A percentile compares a stretch with the other conserved stretches of the same genome.
Conservation (phyloP, 2,113 vertebrate genomes). For the Oreochromis niloticus region DNA sequence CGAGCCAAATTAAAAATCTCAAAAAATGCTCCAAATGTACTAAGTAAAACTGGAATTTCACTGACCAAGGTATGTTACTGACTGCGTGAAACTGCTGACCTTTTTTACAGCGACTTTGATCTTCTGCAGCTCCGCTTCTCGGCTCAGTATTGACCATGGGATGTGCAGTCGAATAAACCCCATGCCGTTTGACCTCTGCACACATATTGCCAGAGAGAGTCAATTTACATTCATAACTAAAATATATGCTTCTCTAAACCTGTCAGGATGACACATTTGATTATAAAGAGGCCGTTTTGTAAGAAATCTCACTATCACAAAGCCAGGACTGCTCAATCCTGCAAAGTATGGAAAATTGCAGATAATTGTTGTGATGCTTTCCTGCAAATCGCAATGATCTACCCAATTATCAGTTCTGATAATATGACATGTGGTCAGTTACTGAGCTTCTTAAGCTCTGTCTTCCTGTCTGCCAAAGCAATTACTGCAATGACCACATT, state of each 20-base stretch:
- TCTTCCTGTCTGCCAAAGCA: neutral
- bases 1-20: neutral
- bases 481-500: neutral
- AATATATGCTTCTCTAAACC: neutral
- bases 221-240: neutral
- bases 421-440: neutral
- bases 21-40: neutral
- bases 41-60: neutral
- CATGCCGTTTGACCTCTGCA: constrained; percentile 75
- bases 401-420: neutral
- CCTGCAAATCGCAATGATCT: neutral
- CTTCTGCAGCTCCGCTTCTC: constrained; percentile 95
- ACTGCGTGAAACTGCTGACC: constrained; percentile 64
- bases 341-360: neutral
- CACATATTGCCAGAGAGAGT: neutral
- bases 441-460: neutral
- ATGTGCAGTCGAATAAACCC: constrained; percentile 89
- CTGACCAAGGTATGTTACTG: neutral
- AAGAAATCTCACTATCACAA: constrained; percentile 20
- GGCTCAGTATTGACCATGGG: constrained; percentile 91
- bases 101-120: constrained; percentile 97
- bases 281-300: neutral
- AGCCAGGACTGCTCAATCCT: neutral
- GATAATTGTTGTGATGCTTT: neutral
- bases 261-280: neutral